phyloP scores from a whole-genome alignment of 2,113 vertebrate species.

The Glaucidium brasilianum region DNA sequence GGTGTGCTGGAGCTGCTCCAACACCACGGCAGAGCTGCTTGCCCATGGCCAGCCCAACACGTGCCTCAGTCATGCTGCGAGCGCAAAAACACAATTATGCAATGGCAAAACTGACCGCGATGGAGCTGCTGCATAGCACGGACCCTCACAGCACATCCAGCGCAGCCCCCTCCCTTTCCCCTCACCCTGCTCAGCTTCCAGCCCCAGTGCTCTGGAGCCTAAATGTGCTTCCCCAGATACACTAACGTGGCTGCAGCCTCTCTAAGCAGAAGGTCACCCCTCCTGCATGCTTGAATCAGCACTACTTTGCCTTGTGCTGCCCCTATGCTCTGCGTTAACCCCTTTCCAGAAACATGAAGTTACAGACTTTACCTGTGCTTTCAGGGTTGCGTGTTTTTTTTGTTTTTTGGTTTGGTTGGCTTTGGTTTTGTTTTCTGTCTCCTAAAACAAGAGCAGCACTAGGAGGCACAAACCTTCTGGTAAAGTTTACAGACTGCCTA shows the following conservation, averaged over 20 bases:
- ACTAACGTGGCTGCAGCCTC: neutral
- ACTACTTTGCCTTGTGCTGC: neutral
- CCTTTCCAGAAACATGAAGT: neutral
- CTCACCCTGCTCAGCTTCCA: neutral
- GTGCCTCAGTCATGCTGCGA: fast-evolving
- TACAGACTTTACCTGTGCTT: neutral
- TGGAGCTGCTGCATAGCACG: fast-evolving
- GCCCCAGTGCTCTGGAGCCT: neutral
- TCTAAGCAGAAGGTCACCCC: neutral
- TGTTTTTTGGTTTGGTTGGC: no score
- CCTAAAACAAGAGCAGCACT: neutral
- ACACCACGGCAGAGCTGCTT: fast-evolving
- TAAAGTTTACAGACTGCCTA: neutral
- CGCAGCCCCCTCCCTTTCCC: neutral
- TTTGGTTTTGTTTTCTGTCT: no score
- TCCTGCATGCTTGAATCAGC: neutral
- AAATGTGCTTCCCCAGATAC: neutral
- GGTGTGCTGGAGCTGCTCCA: neutral
- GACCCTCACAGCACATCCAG: fast-evolving
- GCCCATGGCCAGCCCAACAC: neutral
- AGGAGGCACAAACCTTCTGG: neutral
- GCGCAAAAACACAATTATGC: fast-evolving
- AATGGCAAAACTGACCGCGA: fast-evolving
- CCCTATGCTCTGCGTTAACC: neutral
- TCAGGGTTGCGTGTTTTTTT: neutral